Conservation (phyloP, 37 sponge, comb jelly and placozoan genomes). For the Diacarnus erythraeanus region DNA sequence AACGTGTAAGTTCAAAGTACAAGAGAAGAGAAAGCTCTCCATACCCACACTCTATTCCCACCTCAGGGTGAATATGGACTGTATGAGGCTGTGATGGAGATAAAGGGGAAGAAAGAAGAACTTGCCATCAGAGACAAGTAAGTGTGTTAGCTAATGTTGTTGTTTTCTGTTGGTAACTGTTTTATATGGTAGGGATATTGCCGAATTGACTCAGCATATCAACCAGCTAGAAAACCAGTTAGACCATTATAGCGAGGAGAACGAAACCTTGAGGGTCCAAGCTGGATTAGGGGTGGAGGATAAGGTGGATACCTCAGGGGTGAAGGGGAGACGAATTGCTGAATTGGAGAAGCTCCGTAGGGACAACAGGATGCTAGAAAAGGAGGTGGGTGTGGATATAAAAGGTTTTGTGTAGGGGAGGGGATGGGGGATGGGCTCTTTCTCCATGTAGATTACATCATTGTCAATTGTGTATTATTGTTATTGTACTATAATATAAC, state of each 20-base stretch:
- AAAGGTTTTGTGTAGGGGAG: no score
- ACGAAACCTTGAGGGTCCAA: constrained; percentile 48
- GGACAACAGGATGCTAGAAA: constrained; percentile 41
- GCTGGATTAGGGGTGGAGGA: constrained; percentile 37
- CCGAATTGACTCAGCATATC: constrained; percentile 50
- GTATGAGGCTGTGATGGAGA: constrained; percentile 70
- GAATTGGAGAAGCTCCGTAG: constrained; percentile 45
- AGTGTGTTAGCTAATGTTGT: constrained; percentile 1
- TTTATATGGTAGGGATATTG: constrained; percentile 41
- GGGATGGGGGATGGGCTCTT: no score
- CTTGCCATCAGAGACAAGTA: constrained; percentile 65
- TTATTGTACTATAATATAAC: no score
- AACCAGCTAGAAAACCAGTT: constrained; percentile 37
- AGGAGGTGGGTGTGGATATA: constrained; percentile 47
- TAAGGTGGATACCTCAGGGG: constrained; percentile 13
- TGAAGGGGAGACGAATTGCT: constrained; percentile 31
- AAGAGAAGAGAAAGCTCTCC: no score
- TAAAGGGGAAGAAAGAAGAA: constrained; percentile 71
- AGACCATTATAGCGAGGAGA: constrained; percentile 50
- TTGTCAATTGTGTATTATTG: neutral
- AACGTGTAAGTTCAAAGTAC: constrained; percentile 14
- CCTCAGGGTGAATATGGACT: constrained; percentile 64
- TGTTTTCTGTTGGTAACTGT: neutral
- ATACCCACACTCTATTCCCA: no score
- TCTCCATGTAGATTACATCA: neutral